These are phyloP conservation scores for Parapristionchus giblindavisi DNA, from an alignment of 2,888 invertebrate species.

Conservation along the genomic window DNA sequence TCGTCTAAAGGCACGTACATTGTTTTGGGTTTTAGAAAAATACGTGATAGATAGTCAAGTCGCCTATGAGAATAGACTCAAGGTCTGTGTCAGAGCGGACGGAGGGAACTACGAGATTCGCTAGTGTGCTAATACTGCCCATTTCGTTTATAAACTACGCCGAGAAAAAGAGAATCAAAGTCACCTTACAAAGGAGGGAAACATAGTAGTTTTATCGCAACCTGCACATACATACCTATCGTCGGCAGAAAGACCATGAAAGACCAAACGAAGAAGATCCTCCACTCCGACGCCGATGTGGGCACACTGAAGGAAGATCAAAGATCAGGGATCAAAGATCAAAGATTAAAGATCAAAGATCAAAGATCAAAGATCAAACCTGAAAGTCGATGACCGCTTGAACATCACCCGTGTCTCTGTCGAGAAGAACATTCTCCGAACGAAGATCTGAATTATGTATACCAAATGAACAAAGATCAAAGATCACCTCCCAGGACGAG, in stretches of 20 bases:
- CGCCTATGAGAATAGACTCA: too few relatives aligned
- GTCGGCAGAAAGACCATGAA: background rate
- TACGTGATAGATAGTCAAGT: too few relatives aligned
- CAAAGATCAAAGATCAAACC: background rate
- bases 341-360: background rate
- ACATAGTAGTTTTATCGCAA: too few relatives aligned
- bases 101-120: too few relatives aligned
- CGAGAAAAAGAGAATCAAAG: background rate
- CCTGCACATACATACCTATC: constrained; percentile 4
- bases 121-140: too few relatives aligned
- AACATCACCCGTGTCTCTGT: constrained; percentile 17
- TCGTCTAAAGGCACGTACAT: too few relatives aligned
- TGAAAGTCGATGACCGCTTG: constrained; percentile 10
- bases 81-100: too few relatives aligned
- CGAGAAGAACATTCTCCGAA: constrained; percentile 8
- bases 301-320: background rate
- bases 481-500: constrained; percentile 11
- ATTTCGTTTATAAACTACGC: too few relatives aligned
- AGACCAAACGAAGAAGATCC: background rate
- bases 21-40: too few relatives aligned
- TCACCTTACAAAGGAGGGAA: background rate
- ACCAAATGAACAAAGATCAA: too few relatives aligned
- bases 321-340: background rate
- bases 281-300: constrained; percentile 12
- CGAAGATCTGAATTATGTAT: background rate